Evolutionary conservation across 2,113 vertebrate genomes (phyloP).

Genomic region (Zosterops borbonicus): DNA sequence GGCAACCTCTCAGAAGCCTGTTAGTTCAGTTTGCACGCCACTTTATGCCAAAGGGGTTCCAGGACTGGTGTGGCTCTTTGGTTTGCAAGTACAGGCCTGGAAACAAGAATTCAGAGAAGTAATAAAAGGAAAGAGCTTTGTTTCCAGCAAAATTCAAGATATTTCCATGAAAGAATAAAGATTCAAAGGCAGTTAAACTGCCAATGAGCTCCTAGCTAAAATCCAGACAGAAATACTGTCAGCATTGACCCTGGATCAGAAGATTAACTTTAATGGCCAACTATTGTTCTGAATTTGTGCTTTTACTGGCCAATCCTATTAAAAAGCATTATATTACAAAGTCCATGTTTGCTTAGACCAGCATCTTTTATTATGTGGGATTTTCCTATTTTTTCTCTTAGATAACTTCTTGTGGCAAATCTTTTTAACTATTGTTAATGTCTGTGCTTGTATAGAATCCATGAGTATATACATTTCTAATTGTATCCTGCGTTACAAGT

Average conservation of each 20-base stretch:
- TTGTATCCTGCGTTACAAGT: not conserved
- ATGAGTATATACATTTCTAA: not conserved
- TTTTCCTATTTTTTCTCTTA: not conserved
- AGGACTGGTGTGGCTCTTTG: not conserved
- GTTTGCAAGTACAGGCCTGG: not conserved
- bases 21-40: not conserved
- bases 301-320: not conserved
- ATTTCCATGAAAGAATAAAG: slow-evolving; percentile 5
- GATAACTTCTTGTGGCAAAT: not conserved
- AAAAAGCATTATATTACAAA: not conserved
- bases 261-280: slow-evolving; percentile 26
- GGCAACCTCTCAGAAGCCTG: not conserved
- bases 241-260: not conserved
- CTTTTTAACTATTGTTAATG: not conserved
- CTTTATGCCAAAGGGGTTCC: not conserved
- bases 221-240: not conserved
- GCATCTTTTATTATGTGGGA: not conserved
- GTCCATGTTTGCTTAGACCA: not conserved
- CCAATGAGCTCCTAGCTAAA: not conserved
- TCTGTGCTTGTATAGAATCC: not conserved
- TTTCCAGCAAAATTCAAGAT: slow-evolving; percentile 11
- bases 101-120: not conserved
- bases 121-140: not conserved
- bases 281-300: slow-evolving; percentile 12
- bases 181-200: not conserved